Conservation (phyloP, 2,797 vertebrate species). For the Cyprinodon diabolis region DNA sequence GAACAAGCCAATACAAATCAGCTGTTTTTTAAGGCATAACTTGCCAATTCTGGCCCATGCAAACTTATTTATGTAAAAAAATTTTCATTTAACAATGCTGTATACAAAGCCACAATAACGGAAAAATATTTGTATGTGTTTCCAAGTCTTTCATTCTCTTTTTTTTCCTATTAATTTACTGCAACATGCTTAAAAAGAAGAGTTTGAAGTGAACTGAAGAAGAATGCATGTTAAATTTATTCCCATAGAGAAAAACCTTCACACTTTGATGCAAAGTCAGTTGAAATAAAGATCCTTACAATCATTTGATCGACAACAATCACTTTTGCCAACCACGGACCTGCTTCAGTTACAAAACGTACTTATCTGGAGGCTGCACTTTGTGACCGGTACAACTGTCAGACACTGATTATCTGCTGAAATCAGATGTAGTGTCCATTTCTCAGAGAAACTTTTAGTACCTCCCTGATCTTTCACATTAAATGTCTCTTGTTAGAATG, state of each 20-base stretch:
- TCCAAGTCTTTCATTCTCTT: background rate
- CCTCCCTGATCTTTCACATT: background rate
- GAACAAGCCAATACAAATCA: background rate
- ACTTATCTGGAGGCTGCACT: constrained; percentile 65
- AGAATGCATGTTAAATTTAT: constrained; percentile 13
- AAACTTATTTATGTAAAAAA: background rate
- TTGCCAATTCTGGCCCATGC: background rate
- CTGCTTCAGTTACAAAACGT: constrained; percentile 48
- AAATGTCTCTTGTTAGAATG: constrained; percentile 8
- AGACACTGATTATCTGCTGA: constrained; percentile 54
- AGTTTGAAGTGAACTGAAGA: background rate
- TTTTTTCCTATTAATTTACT: background rate
- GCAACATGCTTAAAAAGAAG: background rate
- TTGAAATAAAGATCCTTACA: background rate
- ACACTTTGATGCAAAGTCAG: background rate
- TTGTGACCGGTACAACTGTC: constrained; percentile 51
- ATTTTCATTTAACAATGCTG: background rate
- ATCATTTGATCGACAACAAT: background rate
- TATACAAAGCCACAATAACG: background rate
- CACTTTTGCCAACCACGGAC: background rate
- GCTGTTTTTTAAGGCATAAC: background rate
- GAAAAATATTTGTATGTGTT: background rate
- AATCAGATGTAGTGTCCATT: constrained; percentile 49
- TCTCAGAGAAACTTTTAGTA: constrained; percentile 10
- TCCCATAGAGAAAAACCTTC: background rate